Evolutionary conservation across 1,140 invertebrate genomes (phyloP).

Genomic region (Orius insidiosus): DNA sequence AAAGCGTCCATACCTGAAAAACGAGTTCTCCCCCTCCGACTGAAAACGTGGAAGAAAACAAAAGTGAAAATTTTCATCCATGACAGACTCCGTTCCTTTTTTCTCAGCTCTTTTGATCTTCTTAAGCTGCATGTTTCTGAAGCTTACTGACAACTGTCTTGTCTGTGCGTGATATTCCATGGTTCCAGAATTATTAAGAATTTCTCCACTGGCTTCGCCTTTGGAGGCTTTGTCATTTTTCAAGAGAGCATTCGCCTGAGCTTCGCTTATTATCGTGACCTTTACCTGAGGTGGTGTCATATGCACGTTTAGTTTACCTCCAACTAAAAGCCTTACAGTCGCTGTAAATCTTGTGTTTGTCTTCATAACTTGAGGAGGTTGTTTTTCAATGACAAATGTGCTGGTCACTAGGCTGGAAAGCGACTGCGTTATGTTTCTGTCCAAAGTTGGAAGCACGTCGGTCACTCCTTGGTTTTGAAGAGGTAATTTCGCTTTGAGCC

Average conservation of each 20-base stretch:
- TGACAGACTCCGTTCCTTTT: constrained; percentile 88
- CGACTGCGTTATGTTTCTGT: constrained; percentile 52
- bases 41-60: constrained; percentile 84
- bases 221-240: constrained; percentile 60
- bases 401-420: constrained; percentile 66
- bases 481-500: constrained; percentile 43
- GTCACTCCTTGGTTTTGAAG: constrained; percentile 39
- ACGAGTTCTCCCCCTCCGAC: constrained; percentile 80
- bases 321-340: constrained; percentile 77
- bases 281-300: constrained; percentile 81
- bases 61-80: constrained; percentile 94
- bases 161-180: constrained; percentile 85
- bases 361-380: constrained; percentile 97
- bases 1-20: constrained; percentile 86
- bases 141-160: constrained; percentile 59
- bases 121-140: constrained; percentile 84
- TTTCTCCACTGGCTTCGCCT: constrained; percentile 74
- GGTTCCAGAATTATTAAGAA: constrained; percentile 80
- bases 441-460: constrained; percentile 45
- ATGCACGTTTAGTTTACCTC: constrained; percentile 81
- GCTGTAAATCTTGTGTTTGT: constrained; percentile 89
- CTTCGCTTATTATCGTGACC: constrained; percentile 63
- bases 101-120: constrained; percentile 88
- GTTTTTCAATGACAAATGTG: constrained; percentile 94
- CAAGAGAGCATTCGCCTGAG: constrained; percentile 65